Percentiles rank a stretch among this genome's conserved stretches.
Conservation (phyloP, 1,140 invertebrate genomes). For the Cotesia glomerata region DNA sequence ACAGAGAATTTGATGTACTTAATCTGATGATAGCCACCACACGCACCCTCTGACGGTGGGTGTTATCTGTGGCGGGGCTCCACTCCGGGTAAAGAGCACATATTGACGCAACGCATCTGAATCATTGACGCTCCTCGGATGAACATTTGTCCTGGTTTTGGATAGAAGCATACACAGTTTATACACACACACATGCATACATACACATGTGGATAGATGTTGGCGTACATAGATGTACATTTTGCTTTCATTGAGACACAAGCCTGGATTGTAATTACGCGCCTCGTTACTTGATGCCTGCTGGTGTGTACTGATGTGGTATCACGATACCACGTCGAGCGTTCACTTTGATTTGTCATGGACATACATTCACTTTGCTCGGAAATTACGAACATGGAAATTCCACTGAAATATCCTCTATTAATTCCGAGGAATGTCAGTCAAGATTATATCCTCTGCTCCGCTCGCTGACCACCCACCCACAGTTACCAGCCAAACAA, state of each 20-base stretch:
- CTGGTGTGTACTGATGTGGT: neutral
- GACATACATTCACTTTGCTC: conserved; percentile 18
- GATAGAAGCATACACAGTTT: neutral
- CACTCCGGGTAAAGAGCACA: neutral
- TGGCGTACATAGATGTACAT: neutral
- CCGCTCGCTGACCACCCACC: too few relatives aligned
- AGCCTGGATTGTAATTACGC: conserved; percentile 33
- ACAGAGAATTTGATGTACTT: conserved; percentile 19
- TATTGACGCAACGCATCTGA: conserved; percentile 21
- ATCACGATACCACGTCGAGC: conserved; percentile 11
- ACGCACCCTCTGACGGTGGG: neutral
- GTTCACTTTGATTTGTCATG: conserved; percentile 20
- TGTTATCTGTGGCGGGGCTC: neutral
- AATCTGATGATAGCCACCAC: conserved; percentile 8
- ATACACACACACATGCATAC: too few relatives aligned
- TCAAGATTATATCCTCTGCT: conserved; percentile 2
- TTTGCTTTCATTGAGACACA: conserved; percentile 38
- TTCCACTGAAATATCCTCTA: conserved; percentile 16
- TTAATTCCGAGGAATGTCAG: conserved; percentile 9
- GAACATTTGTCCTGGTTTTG: conserved; percentile 8
- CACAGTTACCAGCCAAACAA: too few relatives aligned
- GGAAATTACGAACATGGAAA: conserved; percentile 25
- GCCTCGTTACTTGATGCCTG: conserved; percentile 30
- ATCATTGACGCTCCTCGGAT: conserved; percentile 39
- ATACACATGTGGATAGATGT: neutral